Conservation (phyloP, 2,888 invertebrate genomes). For the Melinaea marsaeus region DNA sequence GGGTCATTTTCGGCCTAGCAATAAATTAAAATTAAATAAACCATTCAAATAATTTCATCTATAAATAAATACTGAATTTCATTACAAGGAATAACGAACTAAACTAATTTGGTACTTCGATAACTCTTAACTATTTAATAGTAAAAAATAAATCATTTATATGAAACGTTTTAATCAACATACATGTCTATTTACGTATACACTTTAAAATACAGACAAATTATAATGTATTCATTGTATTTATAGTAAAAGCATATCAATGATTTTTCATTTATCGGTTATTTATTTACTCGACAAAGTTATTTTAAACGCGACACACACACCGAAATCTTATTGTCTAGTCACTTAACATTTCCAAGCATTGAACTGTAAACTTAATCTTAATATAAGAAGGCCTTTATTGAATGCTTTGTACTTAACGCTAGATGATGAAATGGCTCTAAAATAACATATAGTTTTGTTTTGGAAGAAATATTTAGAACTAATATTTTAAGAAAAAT, state of each 20-base stretch:
- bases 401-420: slow-evolving; percentile 4
- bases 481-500: not conserved
- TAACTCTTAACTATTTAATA: too few relatives aligned
- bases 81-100: slow-evolving; percentile 18
- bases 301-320: slow-evolving; percentile 9
- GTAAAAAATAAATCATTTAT: too few relatives aligned
- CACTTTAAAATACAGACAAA: too few relatives aligned
- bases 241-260: not conserved
- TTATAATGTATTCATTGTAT: too few relatives aligned
- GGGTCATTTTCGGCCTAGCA: slow-evolving; percentile 61
- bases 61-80: slow-evolving; percentile 40
- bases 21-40: slow-evolving; percentile 34
- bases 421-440: not conserved
- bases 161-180: too few relatives aligned
- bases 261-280: slow-evolving; percentile 2
- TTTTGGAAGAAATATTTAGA: not conserved
- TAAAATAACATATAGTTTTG: not conserved
- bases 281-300: not conserved
- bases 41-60: slow-evolving; percentile 34
- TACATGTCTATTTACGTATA: too few relatives aligned
- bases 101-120: slow-evolving; percentile 26
- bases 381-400: slow-evolving; percentile 8
- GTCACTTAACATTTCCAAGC: slow-evolving; percentile 42
- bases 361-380: slow-evolving; percentile 14
- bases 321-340: slow-evolving; percentile 53